Conservation (phyloP, 2,113 vertebrate genomes). For the Parus major region DNA sequence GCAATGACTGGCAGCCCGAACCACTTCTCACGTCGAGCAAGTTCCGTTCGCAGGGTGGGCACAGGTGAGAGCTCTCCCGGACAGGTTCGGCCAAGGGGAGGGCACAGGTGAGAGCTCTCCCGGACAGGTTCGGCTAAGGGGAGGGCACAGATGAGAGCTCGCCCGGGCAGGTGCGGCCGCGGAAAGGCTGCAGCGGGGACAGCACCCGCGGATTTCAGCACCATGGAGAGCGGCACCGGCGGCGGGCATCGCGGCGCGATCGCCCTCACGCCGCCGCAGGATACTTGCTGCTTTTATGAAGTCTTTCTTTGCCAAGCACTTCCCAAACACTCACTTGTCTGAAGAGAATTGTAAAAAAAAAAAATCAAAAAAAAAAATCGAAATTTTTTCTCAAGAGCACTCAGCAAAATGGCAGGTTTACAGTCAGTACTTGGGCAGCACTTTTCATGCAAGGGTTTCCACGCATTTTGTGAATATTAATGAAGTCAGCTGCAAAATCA, state of each 20-base stretch:
- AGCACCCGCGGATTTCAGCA: background rate
- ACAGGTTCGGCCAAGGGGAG: background rate
- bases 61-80: background rate
- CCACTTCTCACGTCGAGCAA: background rate
- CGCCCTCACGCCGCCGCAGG: background rate
- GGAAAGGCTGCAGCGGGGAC: no score
- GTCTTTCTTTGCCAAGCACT: background rate
- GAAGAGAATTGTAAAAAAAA: background rate
- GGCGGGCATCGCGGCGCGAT: background rate
- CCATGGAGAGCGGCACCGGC: constrained; percentile 7
- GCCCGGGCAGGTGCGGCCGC: background rate
- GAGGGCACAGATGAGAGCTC: background rate
- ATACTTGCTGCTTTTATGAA: background rate
- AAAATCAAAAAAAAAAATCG: background rate
- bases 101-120: background rate
- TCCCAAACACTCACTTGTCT: background rate
- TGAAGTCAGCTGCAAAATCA: constrained; percentile 3
- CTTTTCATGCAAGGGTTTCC: constrained; percentile 18
- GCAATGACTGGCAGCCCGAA: background rate
- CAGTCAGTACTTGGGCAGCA: background rate
- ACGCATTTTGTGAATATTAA: constrained; percentile 21
- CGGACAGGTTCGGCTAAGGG: background rate
- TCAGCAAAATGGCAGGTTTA: constrained; percentile 31
- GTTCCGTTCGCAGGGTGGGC: background rate
- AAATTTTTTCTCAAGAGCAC: background rate